Conservation (phyloP, 1,140 invertebrate genomes). For the Samia ricini region DNA sequence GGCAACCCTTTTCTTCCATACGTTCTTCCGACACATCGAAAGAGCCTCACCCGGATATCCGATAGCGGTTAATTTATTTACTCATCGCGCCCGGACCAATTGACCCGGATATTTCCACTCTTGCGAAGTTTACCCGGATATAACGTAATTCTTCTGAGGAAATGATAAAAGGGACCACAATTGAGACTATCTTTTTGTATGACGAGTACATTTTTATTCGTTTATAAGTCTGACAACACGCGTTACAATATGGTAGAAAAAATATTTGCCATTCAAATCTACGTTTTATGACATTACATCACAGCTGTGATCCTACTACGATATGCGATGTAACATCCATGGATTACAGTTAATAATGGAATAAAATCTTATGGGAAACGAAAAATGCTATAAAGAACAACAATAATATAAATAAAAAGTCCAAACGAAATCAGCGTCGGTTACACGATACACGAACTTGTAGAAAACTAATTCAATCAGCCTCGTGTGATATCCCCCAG, state of each 20-base stretch:
- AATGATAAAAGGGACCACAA: slow-evolving; percentile 11
- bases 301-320: too few relatives aligned
- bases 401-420: not conserved
- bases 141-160: slow-evolving; percentile 16
- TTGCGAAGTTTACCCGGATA: slow-evolving; percentile 17
- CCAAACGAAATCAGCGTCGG: slow-evolving; percentile 12
- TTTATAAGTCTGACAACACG: not conserved
- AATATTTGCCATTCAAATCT: too few relatives aligned
- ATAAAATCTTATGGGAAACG: too few relatives aligned
- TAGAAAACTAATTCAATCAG: slow-evolving; percentile 32
- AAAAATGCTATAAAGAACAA: slow-evolving; percentile 8
- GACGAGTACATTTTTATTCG: not conserved
- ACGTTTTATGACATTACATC: too few relatives aligned
- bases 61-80: slow-evolving; percentile 40
- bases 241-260: not conserved
- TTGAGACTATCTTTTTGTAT: slow-evolving; percentile 11
- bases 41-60: slow-evolving; percentile 17
- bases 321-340: too few relatives aligned
- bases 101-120: slow-evolving; percentile 32
- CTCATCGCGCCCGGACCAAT: slow-evolving; percentile 25
- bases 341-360: too few relatives aligned
- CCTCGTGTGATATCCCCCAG: slow-evolving; percentile 24
- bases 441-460: slow-evolving; percentile 14
- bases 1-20: not conserved
- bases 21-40: not conserved